Conservation (phyloP, 2,888 invertebrate species). For the Drosophila pseudotalamancana region DNA sequence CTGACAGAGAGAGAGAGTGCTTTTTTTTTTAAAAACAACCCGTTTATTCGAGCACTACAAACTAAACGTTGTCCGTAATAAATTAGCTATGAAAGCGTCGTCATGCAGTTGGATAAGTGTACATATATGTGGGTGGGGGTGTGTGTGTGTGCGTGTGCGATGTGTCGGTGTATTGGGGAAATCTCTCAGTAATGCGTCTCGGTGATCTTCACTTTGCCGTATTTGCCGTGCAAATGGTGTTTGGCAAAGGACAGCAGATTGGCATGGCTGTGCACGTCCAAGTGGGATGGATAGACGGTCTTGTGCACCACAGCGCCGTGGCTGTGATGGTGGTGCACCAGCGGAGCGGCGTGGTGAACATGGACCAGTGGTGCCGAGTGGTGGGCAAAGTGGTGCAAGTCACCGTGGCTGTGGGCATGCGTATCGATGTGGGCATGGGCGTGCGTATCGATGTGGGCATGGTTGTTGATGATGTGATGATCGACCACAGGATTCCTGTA, state of each 20-base stretch:
- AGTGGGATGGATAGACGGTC: slow-evolving; percentile 70
- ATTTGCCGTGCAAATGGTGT: slow-evolving; percentile 82
- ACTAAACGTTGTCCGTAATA: slow-evolving; percentile 65
- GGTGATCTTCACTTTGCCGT: slow-evolving; percentile 81
- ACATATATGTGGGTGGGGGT: slow-evolving; percentile 32
- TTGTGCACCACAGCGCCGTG: slow-evolving; percentile 71
- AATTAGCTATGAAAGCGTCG: slow-evolving; percentile 72
- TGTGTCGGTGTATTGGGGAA: slow-evolving; percentile 46
- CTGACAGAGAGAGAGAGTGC: not conserved
- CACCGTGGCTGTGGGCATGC: slow-evolving; percentile 69
- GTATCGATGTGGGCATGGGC: slow-evolving; percentile 75
- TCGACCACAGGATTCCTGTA: slow-evolving; percentile 81
- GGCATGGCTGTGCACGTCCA: slow-evolving; percentile 73
- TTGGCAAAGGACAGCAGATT: slow-evolving; percentile 80
- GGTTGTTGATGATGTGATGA: slow-evolving; percentile 79
- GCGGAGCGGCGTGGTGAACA: slow-evolving; percentile 63
- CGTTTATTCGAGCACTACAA: slow-evolving; percentile 62
- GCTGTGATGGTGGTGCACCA: slow-evolving; percentile 71
- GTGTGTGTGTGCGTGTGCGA: slow-evolving; percentile 18
- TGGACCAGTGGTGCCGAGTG: slow-evolving; percentile 61
- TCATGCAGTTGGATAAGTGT: slow-evolving; percentile 46
- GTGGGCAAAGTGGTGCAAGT: slow-evolving; percentile 66
- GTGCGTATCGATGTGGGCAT: slow-evolving; percentile 74
- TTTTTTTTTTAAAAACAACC: slow-evolving; percentile 45
- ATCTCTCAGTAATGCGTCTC: slow-evolving; percentile 83